Conservation (phyloP, 2,888 invertebrate species). For the Rotaria sp. region DNA sequence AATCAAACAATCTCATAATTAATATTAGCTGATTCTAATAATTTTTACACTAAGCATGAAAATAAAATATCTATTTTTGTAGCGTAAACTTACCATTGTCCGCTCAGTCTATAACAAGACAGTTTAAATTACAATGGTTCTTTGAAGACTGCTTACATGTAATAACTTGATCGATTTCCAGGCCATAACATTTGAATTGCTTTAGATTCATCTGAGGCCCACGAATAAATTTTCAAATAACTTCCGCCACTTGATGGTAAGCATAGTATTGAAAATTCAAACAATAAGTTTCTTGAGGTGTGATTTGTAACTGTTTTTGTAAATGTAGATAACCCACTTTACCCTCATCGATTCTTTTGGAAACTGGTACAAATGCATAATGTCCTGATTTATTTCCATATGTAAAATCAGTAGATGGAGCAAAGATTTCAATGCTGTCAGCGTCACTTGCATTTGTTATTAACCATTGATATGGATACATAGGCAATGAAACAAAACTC, state of each 20-base stretch:
- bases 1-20: too few species aligned
- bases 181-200: not conserved
- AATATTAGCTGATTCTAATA: too few species aligned
- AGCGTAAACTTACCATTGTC: not conserved
- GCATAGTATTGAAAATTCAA: not conserved
- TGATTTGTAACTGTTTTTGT: not conserved
- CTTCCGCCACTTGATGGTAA: not conserved
- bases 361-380: not conserved
- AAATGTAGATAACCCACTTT: not conserved
- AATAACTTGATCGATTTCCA: not conserved
- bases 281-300: not conserved
- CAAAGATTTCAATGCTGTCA: not conserved
- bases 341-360: not conserved
- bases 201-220: not conserved
- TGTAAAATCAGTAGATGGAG: not conserved
- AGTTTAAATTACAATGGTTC: not conserved
- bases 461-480: not conserved
- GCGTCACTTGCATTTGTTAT: not conserved
- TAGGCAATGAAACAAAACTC: not conserved
- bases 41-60: too few species aligned
- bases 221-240: not conserved
- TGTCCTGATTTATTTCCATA: not conserved
- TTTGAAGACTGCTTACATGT: not conserved
- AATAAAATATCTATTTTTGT: not conserved
- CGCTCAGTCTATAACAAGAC: not conserved